Base-by-base conservation (phyloP, 30 jellyfish, hydroid and myxozoan genomes). In the Hydractinia echinata region DNA sequence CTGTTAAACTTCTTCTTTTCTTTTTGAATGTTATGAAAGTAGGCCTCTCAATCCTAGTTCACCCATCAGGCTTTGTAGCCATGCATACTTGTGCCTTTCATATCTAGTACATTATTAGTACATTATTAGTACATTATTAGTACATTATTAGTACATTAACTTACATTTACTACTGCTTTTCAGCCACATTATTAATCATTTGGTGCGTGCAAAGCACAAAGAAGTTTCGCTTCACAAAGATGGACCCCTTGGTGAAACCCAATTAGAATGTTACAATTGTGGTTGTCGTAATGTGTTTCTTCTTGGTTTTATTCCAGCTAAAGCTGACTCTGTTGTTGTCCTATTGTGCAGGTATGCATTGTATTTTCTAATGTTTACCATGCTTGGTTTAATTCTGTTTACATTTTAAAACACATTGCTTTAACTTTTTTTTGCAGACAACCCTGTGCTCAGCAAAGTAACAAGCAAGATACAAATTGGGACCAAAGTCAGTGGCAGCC, bases 251-350 rank as follows among this genome's bases (percentile, higher is more conserved):
- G 96, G 95, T 51, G 99, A 89, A 76, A 88, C 97, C 10, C 93
- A 88, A 55, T 77, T 94, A 69, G 99, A 94, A 77, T 94, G 99
- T 61, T 94, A 94, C 91, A 94, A 94, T 67, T 94, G 99, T 82
- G 97, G 99, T 11, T 89, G 97, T 72, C 85, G 97, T 7, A 94
- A 94, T 82, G 99, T 94, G 54, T 94, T 94, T 84, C 62, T 94
- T 86, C 97, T 94, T 83, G 99, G 99, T n/a, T 94, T 94, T 84
- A 90, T 94, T 19, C 99, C 99, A 61, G 97, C 99, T 21, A 94
- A 94, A 86, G 96, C 96, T 13, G 99, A 94, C 54, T 88, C 99
- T 13, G 99, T 94, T 85, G 97, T 94, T 66, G 96, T 94, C 10
- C 79, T 92, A 61, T 76, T 94, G 21, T 94, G 99, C 91, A 88